Base-by-base conservation (phyloP, 37 sponge, comb jelly and placozoan species). In the Halichondria panicea region DNA sequence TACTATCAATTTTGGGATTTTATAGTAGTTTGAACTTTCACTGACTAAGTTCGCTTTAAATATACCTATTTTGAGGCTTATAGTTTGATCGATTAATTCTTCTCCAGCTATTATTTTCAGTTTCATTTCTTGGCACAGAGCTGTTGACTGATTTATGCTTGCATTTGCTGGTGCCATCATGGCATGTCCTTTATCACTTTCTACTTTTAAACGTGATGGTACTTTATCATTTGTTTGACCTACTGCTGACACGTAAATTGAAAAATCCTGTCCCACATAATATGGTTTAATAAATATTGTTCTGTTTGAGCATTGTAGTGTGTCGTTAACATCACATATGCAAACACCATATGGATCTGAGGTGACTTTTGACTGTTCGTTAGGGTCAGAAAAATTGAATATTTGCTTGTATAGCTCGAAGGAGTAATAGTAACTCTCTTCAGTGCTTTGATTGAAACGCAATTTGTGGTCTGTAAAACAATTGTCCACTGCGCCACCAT, bases 311-410 rank as follows among this genome's bases (percentile, higher is more conserved):
- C 53, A 31, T n/a, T 48, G 22, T 2, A 6, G 3, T 3, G 1
- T 1, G 4, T 12, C 34, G 7, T 9, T 57, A 21, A 12, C 24
- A 72, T 55, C 35, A 18, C 73, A 72, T 11, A 72, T n/a, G 41
- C 56, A 50, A 5, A 72, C 73, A 37, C 42, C 53, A 35, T n/a
- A 36, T 18, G 73, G 73, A 33, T 72, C 58, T 22, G 73, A 72
- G 2, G 73, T 57, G 55, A 72, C 37, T n/a, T 1, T 1, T 35
- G 57, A 57, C 24, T 55, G 42, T 21, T 18, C 18, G 19, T 9
- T 21, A n/a, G 35, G 28, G 15, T 55, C 36, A 34, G 39, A 21
- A 5, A 39, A 19, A n/a, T 53, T 12, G 25, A 72, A 55, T 33
- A 55, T 11, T 28, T 31, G 5, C 42, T 54, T n/a, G 36, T 57